Percentiles rank a stretch among this genome's conserved stretches.
These are phyloP conservation scores for Cliona cf. orientalis DNA, from an alignment of 37 sponge, comb jelly and placozoan genomes.

Conservation along the genomic window DNA sequence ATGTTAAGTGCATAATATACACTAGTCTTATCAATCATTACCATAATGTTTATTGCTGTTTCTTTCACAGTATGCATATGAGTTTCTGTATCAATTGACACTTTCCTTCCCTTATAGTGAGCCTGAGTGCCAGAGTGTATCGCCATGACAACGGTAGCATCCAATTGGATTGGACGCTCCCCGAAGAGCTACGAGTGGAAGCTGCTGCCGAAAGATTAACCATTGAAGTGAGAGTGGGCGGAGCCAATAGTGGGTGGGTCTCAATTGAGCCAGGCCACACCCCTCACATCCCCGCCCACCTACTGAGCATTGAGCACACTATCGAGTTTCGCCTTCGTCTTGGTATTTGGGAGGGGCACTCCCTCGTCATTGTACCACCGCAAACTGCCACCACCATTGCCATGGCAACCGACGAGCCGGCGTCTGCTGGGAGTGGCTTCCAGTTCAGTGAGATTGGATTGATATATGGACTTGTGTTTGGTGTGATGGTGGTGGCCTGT, in stretches of 20 bases:
- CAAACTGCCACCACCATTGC: background rate
- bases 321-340: constrained; percentile 1
- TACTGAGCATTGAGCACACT: background rate
- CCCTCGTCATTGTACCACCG: background rate
- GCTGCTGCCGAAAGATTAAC: background rate
- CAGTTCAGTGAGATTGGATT: background rate
- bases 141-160: constrained; percentile 9
- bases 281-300: background rate
- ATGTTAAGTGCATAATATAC: no score
- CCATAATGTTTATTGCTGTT: background rate
- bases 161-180: constrained; percentile 9
- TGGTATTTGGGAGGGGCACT: constrained; percentile 5
- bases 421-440: background rate
- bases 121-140: background rate
- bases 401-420: background rate
- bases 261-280: background rate
- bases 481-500: constrained; percentile 11
- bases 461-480: constrained; percentile 44
- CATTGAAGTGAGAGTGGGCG: background rate
- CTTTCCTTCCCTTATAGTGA: background rate
- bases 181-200: background rate
- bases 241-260: background rate
- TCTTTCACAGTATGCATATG: constrained; percentile 20
- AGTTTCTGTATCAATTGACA: constrained; percentile 4
- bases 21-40: no score